Evolutionary conservation across 2,113 vertebrate species (phyloP), one percentile per base, ranked within the genome.

Genomic region (Rhea americana): DNA sequence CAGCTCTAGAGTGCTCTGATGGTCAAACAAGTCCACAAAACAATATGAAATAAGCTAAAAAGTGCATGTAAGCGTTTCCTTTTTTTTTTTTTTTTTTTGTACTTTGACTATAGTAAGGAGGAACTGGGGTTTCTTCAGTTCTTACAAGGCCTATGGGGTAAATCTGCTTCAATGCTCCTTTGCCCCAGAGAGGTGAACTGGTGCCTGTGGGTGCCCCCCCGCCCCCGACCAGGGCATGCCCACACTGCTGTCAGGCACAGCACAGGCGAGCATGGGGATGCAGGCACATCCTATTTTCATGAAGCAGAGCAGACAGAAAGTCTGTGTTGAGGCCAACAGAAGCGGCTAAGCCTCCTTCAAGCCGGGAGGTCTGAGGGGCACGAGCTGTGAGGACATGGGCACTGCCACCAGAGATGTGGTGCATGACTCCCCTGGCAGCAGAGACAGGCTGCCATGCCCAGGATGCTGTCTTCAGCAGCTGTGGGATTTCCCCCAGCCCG

Each of bases 191-290:
- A 43, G 45, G 35, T 32, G 24, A 56, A 65, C 12, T 2, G 16
- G 22, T 41, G 18, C 3, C 9, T 75, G 7, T 0, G 1, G 41
- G 47, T 62, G 3, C n/a, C 56, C 45, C 17, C 45, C n/a, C 56
- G 7, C 17, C 45, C 22, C 7, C 15, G 1, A 4, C 41, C 5
- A 0, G 0, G 56, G n/a, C 39, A 14, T 24, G 39, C 5, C 63
- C 28, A 14, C 53, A 61, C 80, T 39, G 20, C 39, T 90, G 63
- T 43, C 1, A 13, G 32, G 30, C 48, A 61, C 63, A 37, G 65
- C 37, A 41, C 35, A 26, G 24, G 14, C 18, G 1, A 5, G 30
- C 17, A 1, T 14, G 12, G 35, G 53, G 19, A 9, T 79, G 9
- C 35, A 26, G 30, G 37, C 5, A 4, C 10, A 13, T 80, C 41